A percentile compares a stretch with the other conserved stretches of the same genome.
phyloP scores from a whole-genome alignment of 2,797 vertebrate species.

The Chloroceryle inda region DNA sequence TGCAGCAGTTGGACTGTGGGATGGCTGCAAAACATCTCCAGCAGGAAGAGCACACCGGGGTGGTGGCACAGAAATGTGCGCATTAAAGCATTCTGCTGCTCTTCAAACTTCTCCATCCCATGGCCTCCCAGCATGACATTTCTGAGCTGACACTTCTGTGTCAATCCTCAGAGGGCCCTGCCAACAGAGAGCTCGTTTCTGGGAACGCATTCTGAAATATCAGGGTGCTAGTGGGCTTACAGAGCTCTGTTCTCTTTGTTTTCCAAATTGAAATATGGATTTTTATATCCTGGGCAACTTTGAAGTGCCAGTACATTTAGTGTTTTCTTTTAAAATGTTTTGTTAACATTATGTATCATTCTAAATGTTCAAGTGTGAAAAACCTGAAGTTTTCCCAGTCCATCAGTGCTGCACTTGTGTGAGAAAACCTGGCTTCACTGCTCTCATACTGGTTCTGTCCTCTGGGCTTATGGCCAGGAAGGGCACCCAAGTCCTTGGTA shows the following conservation, averaged over 20 bases:
- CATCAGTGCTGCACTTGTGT: fast-evolving
- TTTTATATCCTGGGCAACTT: neutral
- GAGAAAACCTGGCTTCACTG: neutral
- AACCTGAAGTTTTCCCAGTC: neutral
- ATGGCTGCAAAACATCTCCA: fast-evolving
- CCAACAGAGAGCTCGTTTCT: neutral
- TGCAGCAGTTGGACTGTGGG: neutral
- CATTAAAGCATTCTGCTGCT: neutral
- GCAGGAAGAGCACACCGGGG: fast-evolving
- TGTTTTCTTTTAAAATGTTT: neutral
- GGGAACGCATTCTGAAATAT: neutral
- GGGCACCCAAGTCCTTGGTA: fast-evolving
- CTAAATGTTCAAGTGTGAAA: neutral
- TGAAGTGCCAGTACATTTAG: neutral
- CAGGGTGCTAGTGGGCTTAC: neutral
- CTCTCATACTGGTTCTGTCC: neutral
- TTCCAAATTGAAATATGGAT: neutral
- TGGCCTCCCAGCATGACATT: neutral
- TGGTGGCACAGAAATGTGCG: neutral
- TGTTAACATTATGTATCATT: fast-evolving
- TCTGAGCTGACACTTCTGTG: neutral
- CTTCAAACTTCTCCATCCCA: neutral
- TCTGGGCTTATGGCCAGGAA: neutral
- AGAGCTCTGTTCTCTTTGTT: neutral
- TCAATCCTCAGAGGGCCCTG: neutral